These are phyloP conservation scores for Nezara viridula DNA, from an alignment of 2,888 invertebrate genomes.

Conservation along the genomic window DNA sequence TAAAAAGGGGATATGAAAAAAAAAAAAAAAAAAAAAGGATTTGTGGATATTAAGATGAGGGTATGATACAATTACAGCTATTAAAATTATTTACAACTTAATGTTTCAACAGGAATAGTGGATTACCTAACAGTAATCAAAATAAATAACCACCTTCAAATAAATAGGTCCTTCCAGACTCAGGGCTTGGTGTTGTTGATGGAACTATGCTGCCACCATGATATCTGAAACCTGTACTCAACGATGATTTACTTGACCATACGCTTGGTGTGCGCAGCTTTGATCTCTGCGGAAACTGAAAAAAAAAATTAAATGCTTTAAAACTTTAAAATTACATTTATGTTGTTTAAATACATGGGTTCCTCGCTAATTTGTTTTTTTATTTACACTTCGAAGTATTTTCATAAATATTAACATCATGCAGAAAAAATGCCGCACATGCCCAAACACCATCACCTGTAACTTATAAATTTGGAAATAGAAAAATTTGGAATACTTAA, in stretches of 20 bases:
- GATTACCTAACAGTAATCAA: background rate
- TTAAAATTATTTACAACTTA: background rate
- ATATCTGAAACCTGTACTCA: slow-evolving; percentile 89
- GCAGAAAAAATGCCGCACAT: slow-evolving; percentile 30
- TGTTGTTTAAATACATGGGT: background rate
- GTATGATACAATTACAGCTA: background rate
- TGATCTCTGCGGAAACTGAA: slow-evolving; percentile 78
- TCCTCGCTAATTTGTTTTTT: background rate
- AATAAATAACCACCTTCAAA: slow-evolving; percentile 81
- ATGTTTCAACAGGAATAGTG: background rate
- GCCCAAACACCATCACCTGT: background rate
- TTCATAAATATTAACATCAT: background rate
- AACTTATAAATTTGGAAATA: background rate
- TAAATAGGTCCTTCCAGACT: slow-evolving; percentile 89
- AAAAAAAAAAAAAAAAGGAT: too few species aligned
- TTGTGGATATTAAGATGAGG: background rate
- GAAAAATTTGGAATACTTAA: slow-evolving; percentile 16
- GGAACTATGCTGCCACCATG: slow-evolving; percentile 86
- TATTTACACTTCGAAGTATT: background rate
- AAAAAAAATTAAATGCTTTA: slow-evolving; percentile 59
- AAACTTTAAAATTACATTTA: background rate
- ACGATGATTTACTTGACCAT: slow-evolving; percentile 92
- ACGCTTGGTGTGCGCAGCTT: slow-evolving; percentile 89
- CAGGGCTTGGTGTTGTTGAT: slow-evolving; percentile 90
- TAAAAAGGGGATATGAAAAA: too few species aligned